phyloP scores from a whole-genome alignment of 2,888 invertebrate genomes.

The Lithophane ornitopus region DNA sequence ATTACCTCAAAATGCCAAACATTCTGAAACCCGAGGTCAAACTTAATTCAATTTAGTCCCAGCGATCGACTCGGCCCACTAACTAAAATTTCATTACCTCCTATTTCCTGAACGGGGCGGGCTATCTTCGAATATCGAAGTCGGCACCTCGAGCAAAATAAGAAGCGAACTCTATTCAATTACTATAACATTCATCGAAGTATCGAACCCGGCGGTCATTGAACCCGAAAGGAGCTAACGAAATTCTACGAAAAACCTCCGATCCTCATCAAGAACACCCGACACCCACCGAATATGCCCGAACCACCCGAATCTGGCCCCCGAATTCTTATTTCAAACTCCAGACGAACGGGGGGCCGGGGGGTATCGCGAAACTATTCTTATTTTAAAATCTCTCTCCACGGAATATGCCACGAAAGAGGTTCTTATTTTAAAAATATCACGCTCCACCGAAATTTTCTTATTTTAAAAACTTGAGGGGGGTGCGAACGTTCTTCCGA shows the following conservation, averaged over 20 bases:
- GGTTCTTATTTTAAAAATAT: slow-evolving; percentile 91
- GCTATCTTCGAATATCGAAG: slow-evolving; percentile 63
- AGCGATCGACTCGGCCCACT: slow-evolving; percentile 57
- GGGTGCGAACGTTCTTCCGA: slow-evolving; percentile 89
- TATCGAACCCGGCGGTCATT: slow-evolving; percentile 87
- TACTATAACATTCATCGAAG: slow-evolving; percentile 86
- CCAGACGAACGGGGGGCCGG: slow-evolving; percentile 84
- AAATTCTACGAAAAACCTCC: slow-evolving; percentile 89
- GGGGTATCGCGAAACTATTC: slow-evolving; percentile 90
- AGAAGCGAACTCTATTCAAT: slow-evolving; percentile 80
- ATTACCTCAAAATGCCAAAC: slow-evolving; percentile 22
- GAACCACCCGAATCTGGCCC: slow-evolving; percentile 86
- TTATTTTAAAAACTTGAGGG: slow-evolving; percentile 88
- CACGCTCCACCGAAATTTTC: slow-evolving; percentile 91
- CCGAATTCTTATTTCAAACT: slow-evolving; percentile 90
- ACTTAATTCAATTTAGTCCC: slow-evolving; percentile 56
- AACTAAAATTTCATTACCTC: slow-evolving; percentile 74
- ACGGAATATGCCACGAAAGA: slow-evolving; percentile 90
- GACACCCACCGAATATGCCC: slow-evolving; percentile 86
- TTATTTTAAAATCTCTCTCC: slow-evolving; percentile 90
- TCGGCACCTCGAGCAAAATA: slow-evolving; percentile 60
- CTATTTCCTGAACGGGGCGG: slow-evolving; percentile 68
- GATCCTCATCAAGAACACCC: slow-evolving; percentile 88
- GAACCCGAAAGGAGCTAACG: slow-evolving; percentile 85
- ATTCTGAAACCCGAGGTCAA: slow-evolving; percentile 47